Percentiles rank a stretch among this genome's conserved stretches.
Conservation (phyloP, 2,888 invertebrate genomes). For the Parascotia fuliginaria region DNA sequence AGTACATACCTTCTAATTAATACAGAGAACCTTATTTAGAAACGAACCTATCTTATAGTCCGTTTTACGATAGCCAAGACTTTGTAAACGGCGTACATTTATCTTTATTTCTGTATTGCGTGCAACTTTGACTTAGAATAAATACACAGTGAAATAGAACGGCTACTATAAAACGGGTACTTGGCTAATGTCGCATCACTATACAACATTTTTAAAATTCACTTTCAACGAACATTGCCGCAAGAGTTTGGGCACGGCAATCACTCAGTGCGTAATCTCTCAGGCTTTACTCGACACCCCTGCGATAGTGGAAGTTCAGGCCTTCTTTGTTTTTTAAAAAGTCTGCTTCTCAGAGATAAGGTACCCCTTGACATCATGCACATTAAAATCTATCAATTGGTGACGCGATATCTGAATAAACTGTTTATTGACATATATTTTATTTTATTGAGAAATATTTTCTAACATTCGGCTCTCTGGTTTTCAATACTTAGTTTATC, state of each 20-base stretch:
- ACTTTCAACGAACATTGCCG: constrained; percentile 65
- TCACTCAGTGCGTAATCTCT: constrained; percentile 84
- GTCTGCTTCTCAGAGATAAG: constrained; percentile 74
- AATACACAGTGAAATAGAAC: background rate
- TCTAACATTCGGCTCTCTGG: too few relatives aligned
- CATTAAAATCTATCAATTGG: constrained; percentile 55
- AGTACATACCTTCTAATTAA: too few relatives aligned
- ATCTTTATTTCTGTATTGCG: constrained; percentile 6
- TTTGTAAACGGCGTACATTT: background rate
- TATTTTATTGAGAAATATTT: too few relatives aligned
- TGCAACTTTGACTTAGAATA: background rate
- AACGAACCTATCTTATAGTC: background rate
- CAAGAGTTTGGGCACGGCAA: constrained; percentile 79
- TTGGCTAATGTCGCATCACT: constrained; percentile 18
- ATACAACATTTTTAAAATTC: constrained; percentile 61
- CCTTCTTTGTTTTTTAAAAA: constrained; percentile 71
- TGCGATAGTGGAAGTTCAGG: constrained; percentile 61
- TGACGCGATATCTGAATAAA: constrained; percentile 36
- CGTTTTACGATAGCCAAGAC: background rate
- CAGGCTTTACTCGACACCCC: constrained; percentile 73
- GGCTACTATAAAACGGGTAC: background rate
- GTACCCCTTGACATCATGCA: constrained; percentile 55
- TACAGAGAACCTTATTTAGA: background rate
- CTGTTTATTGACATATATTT: constrained; percentile 16
- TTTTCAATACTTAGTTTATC: too few relatives aligned